Conservation (phyloP, 2,888 invertebrate genomes). For the Loripinus fragilis region DNA sequence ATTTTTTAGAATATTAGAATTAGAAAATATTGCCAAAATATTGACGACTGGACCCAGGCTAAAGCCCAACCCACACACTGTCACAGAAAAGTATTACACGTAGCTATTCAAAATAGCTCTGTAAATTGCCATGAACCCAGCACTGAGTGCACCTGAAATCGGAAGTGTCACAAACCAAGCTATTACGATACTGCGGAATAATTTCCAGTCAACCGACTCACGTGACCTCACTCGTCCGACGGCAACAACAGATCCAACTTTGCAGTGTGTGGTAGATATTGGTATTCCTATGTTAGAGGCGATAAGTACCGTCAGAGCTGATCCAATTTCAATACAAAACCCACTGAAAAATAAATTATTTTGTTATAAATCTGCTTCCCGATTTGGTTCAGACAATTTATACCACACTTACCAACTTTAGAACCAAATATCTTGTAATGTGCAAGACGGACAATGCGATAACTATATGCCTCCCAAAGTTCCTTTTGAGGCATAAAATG, state of each 20-base stretch:
- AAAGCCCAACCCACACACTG: no score
- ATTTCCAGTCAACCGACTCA: constrained; percentile 84
- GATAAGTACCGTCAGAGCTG: constrained; percentile 97
- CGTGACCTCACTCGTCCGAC: constrained; percentile 88
- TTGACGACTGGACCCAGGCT: no score
- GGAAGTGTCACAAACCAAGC: constrained; percentile 99
- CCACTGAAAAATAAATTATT: constrained; percentile 91
- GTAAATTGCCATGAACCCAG: constrained; percentile 89
- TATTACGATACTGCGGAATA: constrained; percentile 94
- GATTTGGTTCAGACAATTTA: no score
- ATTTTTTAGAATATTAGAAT: no score
- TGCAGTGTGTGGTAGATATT: constrained; percentile 99
- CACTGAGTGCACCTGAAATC: constrained; percentile 93
- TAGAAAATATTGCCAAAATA: no score
- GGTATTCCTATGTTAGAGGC: constrained; percentile 99
- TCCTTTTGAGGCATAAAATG: no score
- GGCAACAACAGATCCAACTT: constrained; percentile 99
- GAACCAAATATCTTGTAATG: no score
- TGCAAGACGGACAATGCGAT: no score
- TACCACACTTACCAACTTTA: no score
- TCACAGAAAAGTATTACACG: no score
- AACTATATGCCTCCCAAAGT: no score
- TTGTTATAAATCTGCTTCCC: no score
- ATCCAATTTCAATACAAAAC: constrained; percentile 97
- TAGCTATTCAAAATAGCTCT: constrained; percentile 36